Conservation (phyloP, 2,113 vertebrate genomes). For the Isurus oxyrinchus region DNA sequence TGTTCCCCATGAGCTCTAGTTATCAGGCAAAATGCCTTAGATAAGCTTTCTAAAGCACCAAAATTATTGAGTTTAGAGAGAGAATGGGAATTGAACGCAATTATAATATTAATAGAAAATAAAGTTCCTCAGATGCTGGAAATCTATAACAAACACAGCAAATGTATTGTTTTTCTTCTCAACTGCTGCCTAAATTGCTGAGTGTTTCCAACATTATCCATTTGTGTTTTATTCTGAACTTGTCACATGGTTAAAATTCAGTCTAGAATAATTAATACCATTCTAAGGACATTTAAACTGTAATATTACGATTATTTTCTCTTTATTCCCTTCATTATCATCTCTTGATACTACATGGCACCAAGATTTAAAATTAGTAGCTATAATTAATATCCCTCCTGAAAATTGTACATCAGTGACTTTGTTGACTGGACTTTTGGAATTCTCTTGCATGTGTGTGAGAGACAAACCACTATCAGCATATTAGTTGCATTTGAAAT, state of each 20-base stretch:
- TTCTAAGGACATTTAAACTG: not conserved
- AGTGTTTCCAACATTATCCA: not conserved
- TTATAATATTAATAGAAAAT: not conserved
- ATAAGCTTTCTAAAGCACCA: not conserved
- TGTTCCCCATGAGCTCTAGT: not conserved
- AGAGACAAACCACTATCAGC: not conserved
- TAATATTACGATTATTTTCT: not conserved
- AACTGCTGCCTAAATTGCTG: not conserved
- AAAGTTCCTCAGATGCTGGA: not conserved
- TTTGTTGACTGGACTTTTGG: not conserved
- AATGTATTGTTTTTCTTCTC: not conserved
- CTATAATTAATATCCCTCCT: not conserved
- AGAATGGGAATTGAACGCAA: not conserved
- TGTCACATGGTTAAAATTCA: not conserved
- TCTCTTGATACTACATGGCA: not conserved
- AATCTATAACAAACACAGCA: not conserved
- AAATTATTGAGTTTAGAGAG: not conserved
- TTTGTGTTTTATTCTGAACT: not conserved
- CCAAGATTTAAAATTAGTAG: not conserved
- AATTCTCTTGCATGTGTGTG: not conserved
- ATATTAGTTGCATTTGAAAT: not conserved
- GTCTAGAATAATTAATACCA: not conserved
- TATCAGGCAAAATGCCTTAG: not conserved
- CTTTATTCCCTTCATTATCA: not conserved
- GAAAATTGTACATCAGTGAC: not conserved